These are phyloP conservation scores for Lindbergichthys nudifrons DNA, from an alignment of 2,797 vertebrate species.

Conservation along the genomic window DNA sequence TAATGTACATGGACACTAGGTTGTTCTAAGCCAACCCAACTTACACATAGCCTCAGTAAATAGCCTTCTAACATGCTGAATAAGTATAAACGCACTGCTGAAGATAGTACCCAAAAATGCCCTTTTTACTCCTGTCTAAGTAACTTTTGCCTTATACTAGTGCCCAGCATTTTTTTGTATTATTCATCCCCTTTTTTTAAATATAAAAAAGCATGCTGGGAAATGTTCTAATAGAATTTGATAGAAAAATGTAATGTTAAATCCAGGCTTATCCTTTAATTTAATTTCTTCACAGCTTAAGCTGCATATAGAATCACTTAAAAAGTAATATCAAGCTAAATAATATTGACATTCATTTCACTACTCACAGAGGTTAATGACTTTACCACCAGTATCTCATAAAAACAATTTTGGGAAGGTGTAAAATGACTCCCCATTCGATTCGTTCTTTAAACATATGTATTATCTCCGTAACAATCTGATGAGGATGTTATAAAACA, in stretches of 20 bases:
- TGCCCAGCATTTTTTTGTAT: too few species aligned
- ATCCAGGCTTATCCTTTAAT: slow-evolving; percentile 41
- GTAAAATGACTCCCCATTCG: slow-evolving; percentile 20
- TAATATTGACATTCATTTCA: slow-evolving; percentile 36
- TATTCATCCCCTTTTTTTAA: background rate
- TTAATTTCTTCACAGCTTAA: slow-evolving; percentile 5
- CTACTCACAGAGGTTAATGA: slow-evolving; percentile 36
- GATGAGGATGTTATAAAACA: slow-evolving; percentile 42
- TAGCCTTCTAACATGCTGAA: too few species aligned
- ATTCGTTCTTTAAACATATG: slow-evolving; percentile 23
- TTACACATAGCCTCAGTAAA: too few species aligned
- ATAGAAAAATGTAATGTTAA: slow-evolving; percentile 5
- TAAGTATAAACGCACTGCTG: too few species aligned
- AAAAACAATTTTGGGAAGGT: slow-evolving; percentile 6
- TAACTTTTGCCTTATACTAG: too few species aligned
- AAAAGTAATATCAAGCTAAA: slow-evolving; percentile 31
- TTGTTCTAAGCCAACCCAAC: too few species aligned
- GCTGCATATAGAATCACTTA: slow-evolving; percentile 40
- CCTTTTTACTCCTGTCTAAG: too few species aligned
- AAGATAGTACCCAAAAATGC: too few species aligned
- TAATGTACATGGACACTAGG: too few species aligned
- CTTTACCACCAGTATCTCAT: slow-evolving; percentile 40
- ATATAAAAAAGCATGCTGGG: background rate
- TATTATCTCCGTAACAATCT: slow-evolving; percentile 38
- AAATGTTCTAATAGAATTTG: background rate